Evolutionary conservation across 92 coral and sea anemone genomes (phyloP), one percentile per base, ranked within the genome.

Genomic region (Palythoa caribaeorum): DNA sequence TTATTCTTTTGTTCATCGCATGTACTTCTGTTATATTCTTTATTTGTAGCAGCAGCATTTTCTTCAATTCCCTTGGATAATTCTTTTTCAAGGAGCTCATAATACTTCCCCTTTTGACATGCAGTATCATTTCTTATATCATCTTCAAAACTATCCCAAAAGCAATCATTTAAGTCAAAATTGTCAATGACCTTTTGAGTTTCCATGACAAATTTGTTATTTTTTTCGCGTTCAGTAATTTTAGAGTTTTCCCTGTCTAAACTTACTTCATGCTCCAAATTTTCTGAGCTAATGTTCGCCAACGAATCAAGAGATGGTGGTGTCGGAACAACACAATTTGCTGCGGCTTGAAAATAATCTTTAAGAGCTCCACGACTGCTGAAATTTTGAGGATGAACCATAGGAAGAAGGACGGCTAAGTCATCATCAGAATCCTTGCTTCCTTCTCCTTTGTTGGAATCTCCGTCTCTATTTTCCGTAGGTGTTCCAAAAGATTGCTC

Each of bases 231-330:
- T 9, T 81, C 47, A 44, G 60, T 12, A 13, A 40, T 66, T 81
- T 66, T 17, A 44, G 76, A 3, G 13, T 28, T 17, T 50, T 81
- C 12, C 66, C 6, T 48, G 9, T 47, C 59, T 47, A 44, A 36
- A 81, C 14, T n/a, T 47, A 28, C 17, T 71, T 48, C 76, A 68
- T 14, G 4, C 12, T 88, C 84, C 36, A 19, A 78, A 3, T 63
- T 54, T 19, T 47, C 71, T 20, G 90, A 91, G 50, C 89, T 84
- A 12, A 94, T 77, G 38, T 93, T 84, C 5, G 92, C 90, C 52
- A 95, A 76, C 60, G 91, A 84, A 38, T 95, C 98, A 54, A 95
- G 47, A 12, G 96, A 83, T 13, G 98, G 98, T 51, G 98, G 98
- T 1, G 91, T 85, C 10, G 98, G 98, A 36, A 95, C 91, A 9